A percentile compares a stretch with the other conserved stretches of the same genome.
phyloP scores from a whole-genome alignment of 1,140 invertebrate genomes.

The Telenomus remus region DNA sequence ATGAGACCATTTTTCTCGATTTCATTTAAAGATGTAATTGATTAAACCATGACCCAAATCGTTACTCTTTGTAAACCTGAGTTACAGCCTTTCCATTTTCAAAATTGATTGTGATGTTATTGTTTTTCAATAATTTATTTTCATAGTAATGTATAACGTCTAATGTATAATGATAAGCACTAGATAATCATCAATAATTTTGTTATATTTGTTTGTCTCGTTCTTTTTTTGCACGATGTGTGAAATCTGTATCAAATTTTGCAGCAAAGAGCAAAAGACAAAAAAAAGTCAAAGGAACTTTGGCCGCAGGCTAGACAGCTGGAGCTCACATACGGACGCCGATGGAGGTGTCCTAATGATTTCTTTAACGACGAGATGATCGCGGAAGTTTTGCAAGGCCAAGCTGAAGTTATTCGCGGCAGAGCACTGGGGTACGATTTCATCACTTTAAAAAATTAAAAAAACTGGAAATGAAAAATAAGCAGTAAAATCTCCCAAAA shows the following conservation, averaged over 20 bases:
- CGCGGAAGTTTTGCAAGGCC: slow-evolving; percentile 82
- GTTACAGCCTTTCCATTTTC: too few relatives aligned
- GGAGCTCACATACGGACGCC: slow-evolving; percentile 77
- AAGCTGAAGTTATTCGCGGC: slow-evolving; percentile 85
- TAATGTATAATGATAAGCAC: too few relatives aligned
- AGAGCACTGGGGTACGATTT: slow-evolving; percentile 81
- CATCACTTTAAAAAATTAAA: slow-evolving; percentile 3
- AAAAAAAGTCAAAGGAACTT: slow-evolving; percentile 68
- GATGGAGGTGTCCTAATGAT: slow-evolving; percentile 85
- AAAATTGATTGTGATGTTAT: too few relatives aligned
- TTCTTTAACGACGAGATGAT: slow-evolving; percentile 87
- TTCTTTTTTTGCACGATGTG: too few relatives aligned
- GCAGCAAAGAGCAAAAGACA: slow-evolving; percentile 67
- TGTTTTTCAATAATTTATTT: too few relatives aligned
- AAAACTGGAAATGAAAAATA: not conserved
- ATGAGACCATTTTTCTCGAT: not conserved
- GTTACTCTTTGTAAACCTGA: not conserved
- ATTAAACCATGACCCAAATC: not conserved
- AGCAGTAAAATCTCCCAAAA: slow-evolving; percentile 11
- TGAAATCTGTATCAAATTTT: slow-evolving; percentile 20
- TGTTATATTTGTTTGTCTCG: too few relatives aligned
- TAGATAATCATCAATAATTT: too few relatives aligned
- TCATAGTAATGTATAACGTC: too few relatives aligned
- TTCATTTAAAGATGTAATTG: not conserved
- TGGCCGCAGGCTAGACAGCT: slow-evolving; percentile 75